Evolutionary conservation across 2,888 invertebrate genomes (phyloP).

Genomic region (Trichogramma dendrolimi): DNA sequence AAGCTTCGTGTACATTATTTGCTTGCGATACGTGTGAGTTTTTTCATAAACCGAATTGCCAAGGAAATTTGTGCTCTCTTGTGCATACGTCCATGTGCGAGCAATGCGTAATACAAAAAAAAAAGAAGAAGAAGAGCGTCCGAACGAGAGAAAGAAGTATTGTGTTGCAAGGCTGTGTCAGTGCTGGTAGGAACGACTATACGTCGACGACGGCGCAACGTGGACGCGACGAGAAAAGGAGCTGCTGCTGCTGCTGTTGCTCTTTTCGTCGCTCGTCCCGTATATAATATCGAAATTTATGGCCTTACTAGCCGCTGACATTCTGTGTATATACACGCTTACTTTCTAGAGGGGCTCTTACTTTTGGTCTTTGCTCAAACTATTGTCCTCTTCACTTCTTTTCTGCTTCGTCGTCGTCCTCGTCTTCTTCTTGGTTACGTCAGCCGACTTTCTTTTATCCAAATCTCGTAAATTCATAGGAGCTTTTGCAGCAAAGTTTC

Average conservation of each 20-base stretch:
- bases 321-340: conserved; percentile 4
- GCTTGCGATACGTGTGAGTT: too few relatives aligned
- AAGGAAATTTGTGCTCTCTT: too few relatives aligned
- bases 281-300: conserved; percentile 52
- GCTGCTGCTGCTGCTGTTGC: conserved; percentile 5
- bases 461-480: too few relatives aligned
- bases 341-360: conserved; percentile 15
- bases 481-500: too few relatives aligned
- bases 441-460: conserved; percentile 13
- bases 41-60: too few relatives aligned
- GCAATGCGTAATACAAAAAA: too few relatives aligned
- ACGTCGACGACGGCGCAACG: conserved; percentile 15
- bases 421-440: conserved; percentile 30
- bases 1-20: too few relatives aligned
- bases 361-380: conserved; percentile 5
- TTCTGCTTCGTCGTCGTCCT: not conserved
- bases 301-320: conserved; percentile 30
- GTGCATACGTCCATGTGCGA: too few relatives aligned
- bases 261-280: conserved; percentile 28
- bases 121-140: too few relatives aligned
- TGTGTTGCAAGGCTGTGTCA: not conserved
- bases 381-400: not conserved
- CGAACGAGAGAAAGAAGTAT: not conserved
- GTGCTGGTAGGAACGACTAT: too few relatives aligned
- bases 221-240: conserved; percentile 5